Base-by-base conservation (phyloP, 2,888 invertebrate genomes). In the Meganola albula region DNA sequence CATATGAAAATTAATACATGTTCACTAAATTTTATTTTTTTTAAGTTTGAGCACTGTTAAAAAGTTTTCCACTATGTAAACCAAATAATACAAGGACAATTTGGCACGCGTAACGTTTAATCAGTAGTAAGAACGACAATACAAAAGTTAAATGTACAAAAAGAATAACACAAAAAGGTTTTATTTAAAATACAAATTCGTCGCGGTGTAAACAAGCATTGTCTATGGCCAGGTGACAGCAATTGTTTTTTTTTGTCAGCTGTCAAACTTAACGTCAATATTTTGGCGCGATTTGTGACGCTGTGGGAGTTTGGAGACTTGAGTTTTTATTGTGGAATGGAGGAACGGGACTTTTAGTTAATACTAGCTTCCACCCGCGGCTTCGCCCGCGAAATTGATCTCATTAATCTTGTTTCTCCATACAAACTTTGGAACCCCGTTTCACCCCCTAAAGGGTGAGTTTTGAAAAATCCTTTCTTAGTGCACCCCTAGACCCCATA, bases 251-350 rank as follows among this genome's bases (percentile, higher is more conserved):
- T 53, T 44, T 39, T 39, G 37, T 24, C 44, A 73, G 34, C 73
- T 74, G 74, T 74, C 75, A 75, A 72, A 71, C 48, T 52, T 66
- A 59, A 74, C 72, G 68, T 74, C 74, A 75, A 74, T 75, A 75
- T 75, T 75, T 74, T 72, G 63, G 82, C 82, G 78, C 77, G 77
- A 83, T 84, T 84, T 54, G 83, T 44, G 53, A 70, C 83, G 82
- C 84, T 56, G 78, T 72, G 55, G 77, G 80, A 43, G 63, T 41
- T 46, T 37, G 12, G 12, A 44, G 36, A 38, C 51, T 47, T 40
- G 48, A 5, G n/a, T n/a, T n/a, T n/a, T n/a, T n/a, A n/a, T n/a
- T 3, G 3, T 20, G 20, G 3, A 20, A n/a, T 20, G 8, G 41
- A 20, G 20, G 3, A 37, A 41, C 37, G 39, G 34, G 40, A 40